Percentiles rank a stretch among this genome's conserved stretches.
phyloP scores from a whole-genome alignment of 2,888 invertebrate species.

The Pseudeuparius sepicola region DNA sequence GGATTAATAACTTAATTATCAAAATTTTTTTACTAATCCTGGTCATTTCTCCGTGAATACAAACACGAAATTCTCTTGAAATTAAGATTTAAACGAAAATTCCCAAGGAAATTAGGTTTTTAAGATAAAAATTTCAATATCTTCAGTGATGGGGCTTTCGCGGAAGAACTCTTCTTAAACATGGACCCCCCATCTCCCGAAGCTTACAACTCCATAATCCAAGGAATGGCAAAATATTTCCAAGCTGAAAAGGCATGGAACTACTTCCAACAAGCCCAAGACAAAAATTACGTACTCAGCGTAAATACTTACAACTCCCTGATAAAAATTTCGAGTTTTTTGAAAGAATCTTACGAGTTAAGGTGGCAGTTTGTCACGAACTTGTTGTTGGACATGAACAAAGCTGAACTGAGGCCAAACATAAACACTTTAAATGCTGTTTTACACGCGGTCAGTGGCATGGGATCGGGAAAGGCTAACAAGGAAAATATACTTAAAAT shows the following conservation, averaged over 20 bases:
- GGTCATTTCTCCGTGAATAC: no score
- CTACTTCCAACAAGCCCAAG: constrained; percentile 53
- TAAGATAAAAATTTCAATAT: no score
- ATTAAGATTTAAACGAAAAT: no score
- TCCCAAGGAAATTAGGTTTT: no score
- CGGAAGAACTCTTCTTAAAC: constrained; percentile 65
- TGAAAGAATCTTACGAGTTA: constrained; percentile 55
- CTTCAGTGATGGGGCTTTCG: constrained; percentile 56
- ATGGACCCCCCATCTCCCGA: constrained; percentile 56
- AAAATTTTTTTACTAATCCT: no score
- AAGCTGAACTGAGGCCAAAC: constrained; percentile 46
- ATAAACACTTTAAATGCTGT: constrained; percentile 56
- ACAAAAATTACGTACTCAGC: constrained; percentile 53
- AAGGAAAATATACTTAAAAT: constrained; percentile 42
- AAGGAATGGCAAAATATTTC: constrained; percentile 70
- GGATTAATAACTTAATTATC: no score
- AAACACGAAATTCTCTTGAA: no score
- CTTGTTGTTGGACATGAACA: constrained; percentile 55
- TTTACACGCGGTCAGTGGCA: constrained; percentile 43
- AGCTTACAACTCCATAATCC: constrained; percentile 69
- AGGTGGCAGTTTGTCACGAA: constrained; percentile 53
- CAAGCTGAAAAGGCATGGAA: constrained; percentile 56
- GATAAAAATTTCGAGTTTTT: constrained; percentile 48
- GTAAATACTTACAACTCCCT: constrained; percentile 61
- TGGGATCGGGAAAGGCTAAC: constrained; percentile 38